Conservation (phyloP, 2,888 invertebrate species). For the Diarsia brunnea region DNA sequence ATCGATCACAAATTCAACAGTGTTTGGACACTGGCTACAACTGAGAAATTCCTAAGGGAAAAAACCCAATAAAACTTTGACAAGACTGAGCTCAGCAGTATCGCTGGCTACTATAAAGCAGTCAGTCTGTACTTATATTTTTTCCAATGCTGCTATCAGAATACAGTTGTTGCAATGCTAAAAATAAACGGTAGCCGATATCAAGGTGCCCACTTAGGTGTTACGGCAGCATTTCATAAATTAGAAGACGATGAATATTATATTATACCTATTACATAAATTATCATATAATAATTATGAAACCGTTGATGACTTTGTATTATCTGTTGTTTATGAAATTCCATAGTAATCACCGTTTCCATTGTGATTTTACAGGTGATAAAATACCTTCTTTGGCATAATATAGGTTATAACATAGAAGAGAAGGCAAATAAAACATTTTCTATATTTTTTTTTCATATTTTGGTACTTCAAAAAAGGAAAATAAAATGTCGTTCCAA, state of each 20-base stretch:
- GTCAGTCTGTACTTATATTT: too few species aligned
- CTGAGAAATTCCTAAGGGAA: neutral
- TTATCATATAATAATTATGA: neutral
- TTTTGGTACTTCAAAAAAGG: neutral
- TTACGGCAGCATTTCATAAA: slow-evolving; percentile 11
- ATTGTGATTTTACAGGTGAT: neutral
- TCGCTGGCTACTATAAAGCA: neutral
- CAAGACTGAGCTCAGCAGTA: too few species aligned
- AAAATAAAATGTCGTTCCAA: neutral
- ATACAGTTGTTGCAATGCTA: slow-evolving; percentile 20
- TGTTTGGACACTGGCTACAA: neutral
- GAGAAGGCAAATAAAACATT: neutral
- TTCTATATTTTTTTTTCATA: too few species aligned
- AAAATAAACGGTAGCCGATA: slow-evolving; percentile 28
- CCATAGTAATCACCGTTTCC: neutral
- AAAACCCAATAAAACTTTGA: neutral
- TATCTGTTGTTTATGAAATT: neutral
- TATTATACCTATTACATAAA: too few species aligned
- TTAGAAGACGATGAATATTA: neutral
- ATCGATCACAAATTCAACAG: neutral
- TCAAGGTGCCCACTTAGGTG: slow-evolving; percentile 10
- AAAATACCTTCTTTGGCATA: neutral
- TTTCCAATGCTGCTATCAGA: neutral
- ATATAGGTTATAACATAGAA: neutral
- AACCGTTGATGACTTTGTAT: neutral